A percentile compares a stretch with the other conserved stretches of the same genome.
phyloP scores from a whole-genome alignment of 2,888 invertebrate genomes.

The Acanthosepion lycidas region DNA sequence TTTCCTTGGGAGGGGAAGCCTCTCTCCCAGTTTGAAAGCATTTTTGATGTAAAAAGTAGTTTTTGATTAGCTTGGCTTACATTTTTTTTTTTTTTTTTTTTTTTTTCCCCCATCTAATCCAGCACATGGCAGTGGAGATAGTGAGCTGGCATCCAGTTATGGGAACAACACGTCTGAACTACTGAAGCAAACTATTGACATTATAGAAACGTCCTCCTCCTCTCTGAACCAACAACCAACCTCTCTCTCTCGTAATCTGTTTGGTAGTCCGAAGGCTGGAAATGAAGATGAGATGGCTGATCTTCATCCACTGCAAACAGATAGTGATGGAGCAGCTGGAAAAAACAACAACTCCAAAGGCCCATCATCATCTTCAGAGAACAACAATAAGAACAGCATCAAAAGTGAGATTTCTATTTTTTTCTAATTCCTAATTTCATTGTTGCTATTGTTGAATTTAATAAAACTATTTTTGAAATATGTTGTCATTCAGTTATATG shows the following conservation, averaged over 20 bases:
- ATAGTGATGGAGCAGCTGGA: slow-evolving; percentile 8
- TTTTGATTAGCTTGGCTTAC: too few species aligned
- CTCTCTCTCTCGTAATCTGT: slow-evolving; percentile 40
- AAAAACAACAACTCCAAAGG: not conserved
- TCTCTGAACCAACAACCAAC: not conserved
- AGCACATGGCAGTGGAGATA: slow-evolving; percentile 43
- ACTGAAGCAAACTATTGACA: slow-evolving; percentile 40
- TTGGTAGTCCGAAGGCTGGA: not conserved
- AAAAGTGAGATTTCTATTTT: not conserved
- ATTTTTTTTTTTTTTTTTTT: not conserved
- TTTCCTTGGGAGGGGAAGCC: too few species aligned
- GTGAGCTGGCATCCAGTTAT: slow-evolving; percentile 43
- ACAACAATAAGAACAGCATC: not conserved
- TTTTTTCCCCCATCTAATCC: not conserved
- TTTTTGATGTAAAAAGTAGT: too few species aligned
- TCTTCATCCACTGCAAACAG: not conserved
- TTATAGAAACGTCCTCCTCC: not conserved
- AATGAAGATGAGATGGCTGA: not conserved
- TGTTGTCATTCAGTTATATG: too few species aligned
- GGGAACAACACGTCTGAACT: slow-evolving; percentile 39
- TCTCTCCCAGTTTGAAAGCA: too few species aligned
- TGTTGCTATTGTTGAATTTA: too few species aligned
- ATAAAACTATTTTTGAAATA: too few species aligned
- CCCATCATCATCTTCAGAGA: not conserved
- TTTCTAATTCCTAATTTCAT: too few species aligned